These are phyloP conservation scores for Pituophis catenifer DNA, from an alignment of 2,113 vertebrate species.

Conservation along the genomic window DNA sequence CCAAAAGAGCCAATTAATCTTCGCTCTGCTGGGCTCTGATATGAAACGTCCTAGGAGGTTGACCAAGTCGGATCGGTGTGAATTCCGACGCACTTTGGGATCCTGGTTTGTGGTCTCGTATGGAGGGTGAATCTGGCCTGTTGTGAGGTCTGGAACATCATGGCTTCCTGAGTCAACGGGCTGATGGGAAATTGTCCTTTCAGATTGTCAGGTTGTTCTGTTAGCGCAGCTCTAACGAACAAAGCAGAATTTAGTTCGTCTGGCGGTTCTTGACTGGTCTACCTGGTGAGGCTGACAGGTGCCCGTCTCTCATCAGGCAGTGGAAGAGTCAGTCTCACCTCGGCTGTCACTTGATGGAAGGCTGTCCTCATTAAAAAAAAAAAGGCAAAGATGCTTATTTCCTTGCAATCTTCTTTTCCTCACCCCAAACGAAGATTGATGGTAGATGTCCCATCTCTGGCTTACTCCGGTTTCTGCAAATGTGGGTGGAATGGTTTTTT, in stretches of 20 bases:
- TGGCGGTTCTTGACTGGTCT: no score
- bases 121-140: no score
- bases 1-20: neutral
- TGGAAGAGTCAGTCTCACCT: neutral
- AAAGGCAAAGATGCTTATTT: no score
- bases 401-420: neutral
- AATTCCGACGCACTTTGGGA: neutral
- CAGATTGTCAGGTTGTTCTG: no score
- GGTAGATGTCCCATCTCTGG: neutral
- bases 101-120: neutral
- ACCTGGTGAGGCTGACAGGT: neutral
- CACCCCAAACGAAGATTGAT: neutral
- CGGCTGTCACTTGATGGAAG: neutral
- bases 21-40: neutral
- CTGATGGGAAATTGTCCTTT: no score
- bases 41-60: neutral
- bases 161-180: no score
- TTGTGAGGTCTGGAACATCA: no score
- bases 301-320: neutral
- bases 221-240: no score
- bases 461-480: neutral
- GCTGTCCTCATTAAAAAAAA: no score
- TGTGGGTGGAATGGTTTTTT: no score
- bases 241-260: no score
- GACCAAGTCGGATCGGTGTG: neutral